Evolutionary conservation across 2,797 vertebrate genomes (phyloP).

Genomic region (Ammospiza maritima): DNA sequence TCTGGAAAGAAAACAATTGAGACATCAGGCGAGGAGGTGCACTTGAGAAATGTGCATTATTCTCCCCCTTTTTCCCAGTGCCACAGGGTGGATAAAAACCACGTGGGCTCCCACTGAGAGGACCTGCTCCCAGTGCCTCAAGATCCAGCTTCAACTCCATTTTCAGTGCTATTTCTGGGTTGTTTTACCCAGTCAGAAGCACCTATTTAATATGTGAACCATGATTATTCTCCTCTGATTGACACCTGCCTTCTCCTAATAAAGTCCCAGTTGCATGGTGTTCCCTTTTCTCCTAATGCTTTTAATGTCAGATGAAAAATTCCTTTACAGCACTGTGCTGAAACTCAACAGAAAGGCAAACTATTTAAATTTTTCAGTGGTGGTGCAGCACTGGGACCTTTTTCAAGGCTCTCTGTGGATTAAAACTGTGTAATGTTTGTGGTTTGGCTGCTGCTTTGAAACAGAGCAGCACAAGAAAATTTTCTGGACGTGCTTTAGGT

Average conservation of each 20-base stretch:
- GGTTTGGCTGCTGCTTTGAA: neutral
- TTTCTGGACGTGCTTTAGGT: neutral
- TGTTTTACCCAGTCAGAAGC: conserved; percentile 64
- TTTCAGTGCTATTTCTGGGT: conserved; percentile 66
- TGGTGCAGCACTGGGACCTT: neutral
- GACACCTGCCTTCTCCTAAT: conserved; percentile 66
- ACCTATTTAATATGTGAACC: conserved; percentile 68
- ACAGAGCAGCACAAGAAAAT: neutral
- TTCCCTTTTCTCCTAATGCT: conserved; percentile 27
- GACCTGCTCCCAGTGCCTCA: conserved; percentile 48
- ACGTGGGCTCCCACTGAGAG: conserved; percentile 15
- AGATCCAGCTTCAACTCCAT: conserved; percentile 59
- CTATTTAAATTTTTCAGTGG: neutral
- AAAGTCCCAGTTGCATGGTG: conserved; percentile 25
- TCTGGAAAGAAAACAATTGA: neutral
- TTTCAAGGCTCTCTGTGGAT: neutral
- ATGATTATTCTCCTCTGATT: conserved; percentile 63
- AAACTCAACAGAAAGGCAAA: neutral
- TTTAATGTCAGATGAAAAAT: conserved; percentile 24
- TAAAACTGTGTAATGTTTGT: neutral
- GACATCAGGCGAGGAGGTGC: neutral
- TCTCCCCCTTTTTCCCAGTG: neutral
- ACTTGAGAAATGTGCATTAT: conserved; percentile 8
- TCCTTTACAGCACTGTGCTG: neutral
- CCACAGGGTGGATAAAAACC: neutral